Conservation (phyloP, 2,888 invertebrate species). For the Nephrocerus scutellatus region DNA sequence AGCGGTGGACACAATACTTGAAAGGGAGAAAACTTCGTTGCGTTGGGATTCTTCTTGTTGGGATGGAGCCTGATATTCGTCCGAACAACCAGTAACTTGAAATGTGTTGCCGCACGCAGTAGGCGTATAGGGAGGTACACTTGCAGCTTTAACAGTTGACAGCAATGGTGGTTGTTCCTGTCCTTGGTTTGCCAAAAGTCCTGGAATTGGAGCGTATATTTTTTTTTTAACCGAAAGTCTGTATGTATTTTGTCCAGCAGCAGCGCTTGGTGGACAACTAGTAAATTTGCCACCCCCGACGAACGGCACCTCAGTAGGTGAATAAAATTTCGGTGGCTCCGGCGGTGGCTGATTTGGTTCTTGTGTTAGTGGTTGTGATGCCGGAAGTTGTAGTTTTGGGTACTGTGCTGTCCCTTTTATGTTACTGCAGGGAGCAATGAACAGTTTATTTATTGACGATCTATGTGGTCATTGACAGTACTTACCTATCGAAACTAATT, state of each 20-base stretch:
- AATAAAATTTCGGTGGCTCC: slow-evolving; percentile 42
- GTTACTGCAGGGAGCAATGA: too few species aligned
- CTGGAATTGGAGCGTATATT: slow-evolving; percentile 71
- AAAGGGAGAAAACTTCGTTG: slow-evolving; percentile 40
- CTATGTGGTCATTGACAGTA: too few species aligned
- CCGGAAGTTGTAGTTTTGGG: too few species aligned
- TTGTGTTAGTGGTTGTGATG: slow-evolving; percentile 20
- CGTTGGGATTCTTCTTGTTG: slow-evolving; percentile 23
- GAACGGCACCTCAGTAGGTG: slow-evolving; percentile 36
- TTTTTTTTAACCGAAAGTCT: slow-evolving; percentile 63
- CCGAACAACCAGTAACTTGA: too few species aligned
- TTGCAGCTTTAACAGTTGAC: too few species aligned
- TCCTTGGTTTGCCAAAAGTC: slow-evolving; percentile 45
- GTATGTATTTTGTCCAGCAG: slow-evolving; percentile 50
- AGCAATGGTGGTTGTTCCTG: too few species aligned
- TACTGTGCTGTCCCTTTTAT: too few species aligned
- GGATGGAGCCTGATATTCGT: too few species aligned
- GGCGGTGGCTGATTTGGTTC: slow-evolving; percentile 17
- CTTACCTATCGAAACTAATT: slow-evolving; percentile 19
- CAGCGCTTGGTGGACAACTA: slow-evolving; percentile 16
- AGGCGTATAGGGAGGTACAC: too few species aligned
- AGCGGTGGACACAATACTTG: slow-evolving; percentile 38
- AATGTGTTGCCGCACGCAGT: too few species aligned
- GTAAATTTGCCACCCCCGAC: slow-evolving; percentile 7
- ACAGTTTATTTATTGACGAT: too few species aligned